Evolutionary conservation across 2,113 vertebrate genomes (phyloP).

Genomic region (Cyanoramphus novaezelandiae): DNA sequence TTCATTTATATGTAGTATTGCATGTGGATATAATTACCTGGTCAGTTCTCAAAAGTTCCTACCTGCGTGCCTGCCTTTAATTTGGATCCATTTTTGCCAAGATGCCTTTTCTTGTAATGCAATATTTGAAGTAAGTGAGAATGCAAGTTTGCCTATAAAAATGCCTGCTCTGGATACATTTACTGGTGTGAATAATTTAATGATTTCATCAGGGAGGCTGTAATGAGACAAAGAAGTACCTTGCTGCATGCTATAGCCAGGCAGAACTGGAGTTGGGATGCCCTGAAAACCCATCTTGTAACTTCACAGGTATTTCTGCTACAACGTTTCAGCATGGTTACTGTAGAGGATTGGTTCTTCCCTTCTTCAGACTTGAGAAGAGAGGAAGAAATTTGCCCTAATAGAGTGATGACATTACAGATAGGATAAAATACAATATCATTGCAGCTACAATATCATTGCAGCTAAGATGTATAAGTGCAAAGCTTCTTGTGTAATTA

Average conservation of each 20-base stretch:
- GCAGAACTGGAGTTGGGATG: background rate
- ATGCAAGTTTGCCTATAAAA: background rate
- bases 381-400: background rate
- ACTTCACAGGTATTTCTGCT: background rate
- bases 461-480: background rate
- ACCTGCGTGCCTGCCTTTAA: background rate
- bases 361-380: background rate
- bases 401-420: background rate
- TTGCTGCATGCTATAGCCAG: background rate
- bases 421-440: background rate
- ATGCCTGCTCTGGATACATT: background rate
- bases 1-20: background rate
- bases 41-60: background rate
- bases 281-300: background rate
- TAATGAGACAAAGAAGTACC: background rate
- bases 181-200: background rate
- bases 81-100: background rate
- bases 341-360: background rate
- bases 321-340: background rate
- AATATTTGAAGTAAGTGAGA: background rate
- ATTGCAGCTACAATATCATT: background rate
- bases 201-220: background rate
- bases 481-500: background rate
- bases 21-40: background rate
- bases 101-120: background rate